phyloP scores from a whole-genome alignment of 2,888 invertebrate genomes.

The Rugalucina vietnamica region DNA sequence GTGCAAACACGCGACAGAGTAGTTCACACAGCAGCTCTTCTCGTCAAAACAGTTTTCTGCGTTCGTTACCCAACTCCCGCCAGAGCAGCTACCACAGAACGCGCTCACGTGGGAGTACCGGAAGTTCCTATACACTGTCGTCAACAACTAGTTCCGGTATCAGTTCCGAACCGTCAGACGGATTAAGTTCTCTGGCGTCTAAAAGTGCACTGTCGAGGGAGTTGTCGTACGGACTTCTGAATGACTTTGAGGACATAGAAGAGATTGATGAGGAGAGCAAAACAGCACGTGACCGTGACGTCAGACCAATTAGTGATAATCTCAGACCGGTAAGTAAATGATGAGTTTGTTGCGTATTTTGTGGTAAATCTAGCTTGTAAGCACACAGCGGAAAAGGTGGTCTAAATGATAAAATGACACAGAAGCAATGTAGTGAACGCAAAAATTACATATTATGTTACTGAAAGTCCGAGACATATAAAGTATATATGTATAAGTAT shows the following conservation, averaged over 20 bases:
- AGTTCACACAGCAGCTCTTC: slow-evolving; percentile 33
- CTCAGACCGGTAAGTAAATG: slow-evolving; percentile 56
- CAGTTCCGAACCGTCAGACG: slow-evolving; percentile 48
- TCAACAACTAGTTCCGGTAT: slow-evolving; percentile 59
- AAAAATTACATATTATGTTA: too few relatives aligned
- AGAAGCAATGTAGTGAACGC: too few relatives aligned
- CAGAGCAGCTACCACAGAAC: slow-evolving; percentile 59
- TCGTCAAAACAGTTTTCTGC: slow-evolving; percentile 54
- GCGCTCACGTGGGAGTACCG: slow-evolving; percentile 60
- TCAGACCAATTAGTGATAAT: slow-evolving; percentile 28
- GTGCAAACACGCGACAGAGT: slow-evolving; percentile 33
- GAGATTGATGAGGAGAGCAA: slow-evolving; percentile 55
- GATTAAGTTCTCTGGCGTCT: slow-evolving; percentile 41
- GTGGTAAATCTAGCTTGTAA: too few relatives aligned
- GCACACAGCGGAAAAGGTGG: too few relatives aligned
- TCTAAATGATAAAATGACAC: too few relatives aligned
- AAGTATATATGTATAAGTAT: too few relatives aligned
- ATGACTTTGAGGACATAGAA: slow-evolving; percentile 63
- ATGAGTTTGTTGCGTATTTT: too few relatives aligned
- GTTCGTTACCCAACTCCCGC: slow-evolving; percentile 52
- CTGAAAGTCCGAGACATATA: too few relatives aligned
- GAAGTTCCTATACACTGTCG: slow-evolving; percentile 60
- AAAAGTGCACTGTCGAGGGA: slow-evolving; percentile 60
- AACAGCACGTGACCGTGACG: slow-evolving; percentile 46
- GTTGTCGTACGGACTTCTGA: slow-evolving; percentile 55